These are phyloP conservation scores for Zaprionus tsacasi DNA, from an alignment of 1,140 invertebrate genomes.

Conservation along the genomic window DNA sequence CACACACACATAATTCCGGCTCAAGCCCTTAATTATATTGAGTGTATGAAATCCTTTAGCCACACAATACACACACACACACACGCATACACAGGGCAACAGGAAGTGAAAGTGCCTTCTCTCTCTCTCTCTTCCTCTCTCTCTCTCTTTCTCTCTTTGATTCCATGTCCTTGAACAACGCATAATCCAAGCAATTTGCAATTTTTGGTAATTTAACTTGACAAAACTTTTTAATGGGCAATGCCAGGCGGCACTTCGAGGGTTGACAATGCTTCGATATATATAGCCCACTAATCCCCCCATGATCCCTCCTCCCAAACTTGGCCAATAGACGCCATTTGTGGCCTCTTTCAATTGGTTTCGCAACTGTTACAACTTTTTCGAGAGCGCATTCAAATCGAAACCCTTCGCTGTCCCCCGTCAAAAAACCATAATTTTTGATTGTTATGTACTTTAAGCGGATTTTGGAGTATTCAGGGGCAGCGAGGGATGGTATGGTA, in stretches of 20 bases:
- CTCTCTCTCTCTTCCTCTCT: neutral
- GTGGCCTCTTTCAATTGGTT: conserved; percentile 65
- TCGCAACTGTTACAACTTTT: conserved; percentile 72
- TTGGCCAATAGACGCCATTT: conserved; percentile 52
- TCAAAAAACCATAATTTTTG: conserved; percentile 71
- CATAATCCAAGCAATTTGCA: conserved; percentile 83
- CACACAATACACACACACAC: conserved; percentile 60
- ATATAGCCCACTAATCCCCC: neutral
- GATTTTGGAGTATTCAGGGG: conserved; percentile 28
- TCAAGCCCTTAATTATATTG: conserved; percentile 82
- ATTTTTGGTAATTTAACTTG: conserved; percentile 83
- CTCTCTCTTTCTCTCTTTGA: neutral
- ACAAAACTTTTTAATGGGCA: conserved; percentile 80
- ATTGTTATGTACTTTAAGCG: conserved; percentile 74
- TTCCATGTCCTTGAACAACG: conserved; percentile 64
- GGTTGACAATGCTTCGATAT: conserved; percentile 46
- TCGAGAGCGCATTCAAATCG: conserved; percentile 33
- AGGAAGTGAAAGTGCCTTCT: conserved; percentile 13
- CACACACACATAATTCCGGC: conserved; percentile 48
- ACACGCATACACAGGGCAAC: conserved; percentile 22
- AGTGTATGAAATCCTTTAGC: conserved; percentile 82
- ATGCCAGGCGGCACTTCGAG: conserved; percentile 37
- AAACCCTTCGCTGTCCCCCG: conserved; percentile 47
- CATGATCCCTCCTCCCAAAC: neutral
- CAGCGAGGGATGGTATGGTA: neutral